Base-by-base conservation (phyloP, 2,113 vertebrate species). In the Eptesicus fuscus region DNA sequence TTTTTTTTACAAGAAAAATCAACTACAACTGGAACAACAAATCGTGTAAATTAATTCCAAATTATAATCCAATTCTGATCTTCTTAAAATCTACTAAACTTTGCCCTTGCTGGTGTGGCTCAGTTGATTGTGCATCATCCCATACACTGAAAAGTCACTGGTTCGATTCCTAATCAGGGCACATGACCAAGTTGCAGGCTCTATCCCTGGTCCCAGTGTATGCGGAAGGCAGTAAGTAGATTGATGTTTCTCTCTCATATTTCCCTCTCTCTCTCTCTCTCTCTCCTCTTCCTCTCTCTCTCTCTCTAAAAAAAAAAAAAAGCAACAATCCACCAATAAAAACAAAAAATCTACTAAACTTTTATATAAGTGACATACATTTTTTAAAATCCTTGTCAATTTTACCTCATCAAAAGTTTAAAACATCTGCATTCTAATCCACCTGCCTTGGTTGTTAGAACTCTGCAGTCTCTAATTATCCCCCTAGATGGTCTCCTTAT, bases 51-150 rank as follows among this genome's bases (percentile, higher is more conserved):
- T 73, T 51, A 88, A 89, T 30, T 63, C 76, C 49, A 93, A 92
- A 42, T 76, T 89, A 70, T 17, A 84, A 47, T 40, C 71, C 47
- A 87, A 53, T n/a, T 65, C 44, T n/a, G 77, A 51, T 89, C 67
- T 69, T 90, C 69, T 86, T 82, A 82, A 93, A 95, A 51, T 51
- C 25, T 80, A 73, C 18, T 89, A 59, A 93, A 35, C 30, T 47
- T 59, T 42, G 28, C 61, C 30, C 5, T 65, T 30, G 30, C 61
- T 65, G 61, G 6, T 65, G 61, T 32, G 61, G 61, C 61, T 63
- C 61, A 65, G 61, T 65, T 65, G 61, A 32, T 65, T 65, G 61
- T 32, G 12, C 61, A 32, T 65, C 61, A 65, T 65, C 61, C 30
- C 61, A 32, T 65, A 65, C 61, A 65, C 61, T 30, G 13, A 63